These are phyloP conservation scores for Puffinus mauretanicus DNA, from an alignment of 2,113 vertebrate genomes.

Conservation along the genomic window DNA sequence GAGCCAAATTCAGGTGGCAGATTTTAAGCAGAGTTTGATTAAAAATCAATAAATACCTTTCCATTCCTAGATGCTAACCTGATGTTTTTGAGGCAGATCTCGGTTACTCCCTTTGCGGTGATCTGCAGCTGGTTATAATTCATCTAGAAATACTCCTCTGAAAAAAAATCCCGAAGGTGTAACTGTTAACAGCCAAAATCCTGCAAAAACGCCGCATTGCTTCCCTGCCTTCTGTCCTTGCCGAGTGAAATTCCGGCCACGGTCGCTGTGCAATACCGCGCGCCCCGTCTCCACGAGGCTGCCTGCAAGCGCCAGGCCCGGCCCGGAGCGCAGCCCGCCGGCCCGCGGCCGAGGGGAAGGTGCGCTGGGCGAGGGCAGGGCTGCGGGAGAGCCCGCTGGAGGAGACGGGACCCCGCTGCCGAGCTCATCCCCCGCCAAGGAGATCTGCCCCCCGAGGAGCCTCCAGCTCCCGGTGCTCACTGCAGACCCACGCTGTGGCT, in stretches of 20 bases:
- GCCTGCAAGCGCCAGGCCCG: background rate
- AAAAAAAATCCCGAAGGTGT: background rate
- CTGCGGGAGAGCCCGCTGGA: background rate
- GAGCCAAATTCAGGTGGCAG: background rate
- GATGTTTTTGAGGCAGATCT: background rate
- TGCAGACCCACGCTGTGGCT: too few species aligned
- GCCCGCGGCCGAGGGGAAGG: accelerated
- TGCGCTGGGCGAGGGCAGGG: accelerated
- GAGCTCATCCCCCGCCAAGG: too few species aligned
- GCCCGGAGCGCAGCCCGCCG: too few species aligned
- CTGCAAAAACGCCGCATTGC: accelerated
- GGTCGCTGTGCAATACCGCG: background rate
- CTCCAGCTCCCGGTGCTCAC: background rate
- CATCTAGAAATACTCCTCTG: background rate
- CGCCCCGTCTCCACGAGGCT: too few species aligned
- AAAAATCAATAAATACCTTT: background rate
- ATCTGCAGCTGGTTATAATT: background rate
- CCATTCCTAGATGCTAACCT: background rate
- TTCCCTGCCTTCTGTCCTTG: background rate
- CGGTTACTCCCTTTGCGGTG: background rate
- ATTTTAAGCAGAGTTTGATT: background rate
- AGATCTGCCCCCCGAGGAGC: background rate
- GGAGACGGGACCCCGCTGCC: too few species aligned
- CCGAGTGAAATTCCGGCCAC: background rate
- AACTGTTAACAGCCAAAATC: background rate